These are phyloP conservation scores for Hafferia zeledoni DNA, from an alignment of 2,797 vertebrate genomes.

Conservation along the genomic window DNA sequence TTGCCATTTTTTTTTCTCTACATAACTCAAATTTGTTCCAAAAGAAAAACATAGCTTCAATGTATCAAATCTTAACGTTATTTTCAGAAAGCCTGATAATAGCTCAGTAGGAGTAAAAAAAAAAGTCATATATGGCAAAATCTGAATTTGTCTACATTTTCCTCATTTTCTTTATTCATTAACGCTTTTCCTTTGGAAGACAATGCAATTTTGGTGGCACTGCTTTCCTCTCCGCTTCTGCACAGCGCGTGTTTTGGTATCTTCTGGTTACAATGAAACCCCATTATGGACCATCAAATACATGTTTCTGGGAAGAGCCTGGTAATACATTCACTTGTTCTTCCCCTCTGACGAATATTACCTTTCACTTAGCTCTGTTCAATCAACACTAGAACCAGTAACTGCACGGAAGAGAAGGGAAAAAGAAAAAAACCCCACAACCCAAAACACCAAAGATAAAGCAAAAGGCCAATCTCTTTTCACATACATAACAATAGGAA, in stretches of 20 bases:
- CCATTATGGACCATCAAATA: background rate
- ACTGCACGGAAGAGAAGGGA: background rate
- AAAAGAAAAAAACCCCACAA: background rate
- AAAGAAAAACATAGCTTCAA: background rate
- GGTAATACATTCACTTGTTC: background rate
- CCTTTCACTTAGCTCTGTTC: background rate
- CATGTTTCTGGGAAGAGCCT: background rate
- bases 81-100: background rate
- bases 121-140: background rate
- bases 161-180: background rate
- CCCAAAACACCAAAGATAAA: background rate
- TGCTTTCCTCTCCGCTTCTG: background rate
- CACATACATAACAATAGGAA: background rate
- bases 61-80: background rate
- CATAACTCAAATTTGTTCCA: background rate
- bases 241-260: rapidly evolving
- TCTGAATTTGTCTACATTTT: background rate
- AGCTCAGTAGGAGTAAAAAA: background rate
- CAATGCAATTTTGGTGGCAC: background rate
- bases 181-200: background rate
- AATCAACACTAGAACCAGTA: background rate
- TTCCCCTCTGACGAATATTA: background rate
- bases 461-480: background rate
- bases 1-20: background rate
- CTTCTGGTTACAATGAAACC: background rate